Evolutionary conservation across 2,113 vertebrate genomes (phyloP).

Genomic region (Procavia capensis): DNA sequence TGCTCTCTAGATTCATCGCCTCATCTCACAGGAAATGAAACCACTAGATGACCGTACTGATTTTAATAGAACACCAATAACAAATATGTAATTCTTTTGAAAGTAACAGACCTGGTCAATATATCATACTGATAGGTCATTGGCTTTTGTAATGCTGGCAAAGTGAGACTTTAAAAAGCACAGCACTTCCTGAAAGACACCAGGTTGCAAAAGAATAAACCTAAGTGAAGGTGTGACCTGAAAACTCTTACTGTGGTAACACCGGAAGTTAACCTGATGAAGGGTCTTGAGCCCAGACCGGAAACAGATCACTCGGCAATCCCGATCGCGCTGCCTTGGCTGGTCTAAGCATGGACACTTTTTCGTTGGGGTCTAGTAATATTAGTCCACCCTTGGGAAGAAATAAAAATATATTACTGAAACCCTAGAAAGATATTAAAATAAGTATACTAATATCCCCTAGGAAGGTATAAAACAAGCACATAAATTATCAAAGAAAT

Average conservation of each 20-base stretch:
- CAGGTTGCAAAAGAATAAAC: conserved; percentile 28
- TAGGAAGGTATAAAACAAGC: conserved; percentile 70
- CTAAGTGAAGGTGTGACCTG: not conserved
- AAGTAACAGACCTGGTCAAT: not conserved
- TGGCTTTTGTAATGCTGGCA: conserved; percentile 35
- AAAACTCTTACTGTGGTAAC: not conserved
- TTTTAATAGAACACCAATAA: conserved; percentile 47
- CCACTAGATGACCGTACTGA: not conserved
- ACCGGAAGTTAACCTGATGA: not conserved
- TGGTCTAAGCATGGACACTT: not conserved
- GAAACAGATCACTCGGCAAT: not conserved
- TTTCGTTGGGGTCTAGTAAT: conserved; percentile 49
- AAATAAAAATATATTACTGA: conserved; percentile 74
- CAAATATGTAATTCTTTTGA: not conserved
- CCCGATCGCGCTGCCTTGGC: not conserved
- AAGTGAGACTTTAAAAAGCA: conserved; percentile 26
- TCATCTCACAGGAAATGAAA: conserved; percentile 56
- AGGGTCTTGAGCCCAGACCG: not conserved
- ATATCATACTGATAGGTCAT: not conserved
- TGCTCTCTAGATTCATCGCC: not conserved
- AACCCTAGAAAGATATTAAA: conserved; percentile 77
- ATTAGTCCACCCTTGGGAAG: conserved; percentile 62
- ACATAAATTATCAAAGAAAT: conserved; percentile 74
- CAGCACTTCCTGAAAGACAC: conserved; percentile 54
- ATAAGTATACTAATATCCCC: conserved; percentile 69